These are phyloP conservation scores for Phycodurus eques DNA, from an alignment of 2,113 vertebrate species.

Conservation along the genomic window DNA sequence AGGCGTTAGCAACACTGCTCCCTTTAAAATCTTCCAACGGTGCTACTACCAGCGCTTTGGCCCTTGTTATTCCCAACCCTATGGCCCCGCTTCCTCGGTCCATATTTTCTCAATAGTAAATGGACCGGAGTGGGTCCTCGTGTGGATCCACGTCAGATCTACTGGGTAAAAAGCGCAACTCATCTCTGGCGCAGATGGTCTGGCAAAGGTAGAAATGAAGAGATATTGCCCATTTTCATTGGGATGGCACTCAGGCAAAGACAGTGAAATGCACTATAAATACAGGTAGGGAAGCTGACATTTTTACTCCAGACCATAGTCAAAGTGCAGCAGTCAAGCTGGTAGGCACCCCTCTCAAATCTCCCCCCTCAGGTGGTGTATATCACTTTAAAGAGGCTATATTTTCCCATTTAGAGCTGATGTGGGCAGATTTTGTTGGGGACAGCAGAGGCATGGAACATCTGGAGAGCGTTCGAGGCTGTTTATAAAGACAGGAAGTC, in stretches of 20 bases:
- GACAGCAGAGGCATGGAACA: conserved; percentile 61
- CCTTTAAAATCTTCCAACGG: neutral
- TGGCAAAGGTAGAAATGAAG: conserved; percentile 56
- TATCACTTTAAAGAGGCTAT: conserved; percentile 70
- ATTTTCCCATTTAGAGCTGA: conserved; percentile 68
- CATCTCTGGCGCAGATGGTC: conserved; percentile 48
- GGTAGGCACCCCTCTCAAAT: conserved; percentile 14
- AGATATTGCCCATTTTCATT: conserved; percentile 55
- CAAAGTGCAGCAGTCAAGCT: conserved; percentile 47
- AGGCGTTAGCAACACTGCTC: too few relatives aligned
- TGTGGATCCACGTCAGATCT: conserved; percentile 45
- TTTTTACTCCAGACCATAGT: conserved; percentile 57
- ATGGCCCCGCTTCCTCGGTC: conserved; percentile 14
- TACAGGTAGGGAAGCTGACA: conserved; percentile 42
- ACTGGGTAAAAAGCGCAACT: conserved; percentile 57
- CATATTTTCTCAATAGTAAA: conserved; percentile 58
- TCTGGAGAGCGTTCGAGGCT: conserved; percentile 68
- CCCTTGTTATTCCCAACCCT: conserved; percentile 4
- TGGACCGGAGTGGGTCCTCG: conserved; percentile 38
- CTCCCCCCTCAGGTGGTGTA: conserved; percentile 56
- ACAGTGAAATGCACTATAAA: conserved; percentile 50
- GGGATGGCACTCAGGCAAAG: conserved; percentile 41
- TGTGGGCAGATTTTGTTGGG: conserved; percentile 57
- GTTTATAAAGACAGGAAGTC: conserved; percentile 72
- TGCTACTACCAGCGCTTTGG: neutral